Evolutionary conservation across 2,888 invertebrate genomes (phyloP).

Genomic region (Cantharis rustica): DNA sequence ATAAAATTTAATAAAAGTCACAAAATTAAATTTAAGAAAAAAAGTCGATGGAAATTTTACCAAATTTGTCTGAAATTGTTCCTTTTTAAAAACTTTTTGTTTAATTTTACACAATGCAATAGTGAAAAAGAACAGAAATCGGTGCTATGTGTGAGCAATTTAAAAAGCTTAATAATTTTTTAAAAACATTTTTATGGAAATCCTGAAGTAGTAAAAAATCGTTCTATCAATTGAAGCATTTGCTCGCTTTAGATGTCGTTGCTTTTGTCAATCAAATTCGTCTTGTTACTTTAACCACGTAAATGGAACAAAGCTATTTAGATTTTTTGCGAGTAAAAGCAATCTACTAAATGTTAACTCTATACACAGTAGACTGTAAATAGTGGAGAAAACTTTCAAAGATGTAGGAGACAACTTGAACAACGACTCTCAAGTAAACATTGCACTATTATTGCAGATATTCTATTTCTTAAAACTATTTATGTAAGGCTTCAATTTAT

Average conservation of each 20-base stretch:
- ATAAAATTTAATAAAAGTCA: too few species aligned
- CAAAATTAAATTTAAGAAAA: too few species aligned
- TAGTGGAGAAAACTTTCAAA: slow-evolving; percentile 21
- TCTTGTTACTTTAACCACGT: background rate
- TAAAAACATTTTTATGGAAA: background rate
- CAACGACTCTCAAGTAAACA: slow-evolving; percentile 26
- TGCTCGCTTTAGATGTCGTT: background rate
- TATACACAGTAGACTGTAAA: slow-evolving; percentile 16
- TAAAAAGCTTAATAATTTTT: too few species aligned
- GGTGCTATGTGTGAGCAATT: too few species aligned
- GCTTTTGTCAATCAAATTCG: background rate
- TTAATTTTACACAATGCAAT: too few species aligned
- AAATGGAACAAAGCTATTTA: background rate
- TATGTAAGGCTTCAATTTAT: slow-evolving; percentile 24
- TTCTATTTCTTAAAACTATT: slow-evolving; percentile 24
- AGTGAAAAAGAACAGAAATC: too few species aligned
- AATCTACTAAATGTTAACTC: slow-evolving; percentile 15
- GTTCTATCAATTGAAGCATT: background rate
- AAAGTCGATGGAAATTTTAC: too few species aligned
- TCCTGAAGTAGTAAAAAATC: background rate
- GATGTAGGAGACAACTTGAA: slow-evolving; percentile 23
- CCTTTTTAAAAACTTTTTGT: too few species aligned
- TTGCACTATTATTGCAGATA: slow-evolving; percentile 23
- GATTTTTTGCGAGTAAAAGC: background rate
- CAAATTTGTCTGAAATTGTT: too few species aligned